Evolutionary conservation across 1,140 invertebrate genomes (phyloP), one percentile per base, ranked within the genome.

Genomic region (Drosophila gunungcola): DNA sequence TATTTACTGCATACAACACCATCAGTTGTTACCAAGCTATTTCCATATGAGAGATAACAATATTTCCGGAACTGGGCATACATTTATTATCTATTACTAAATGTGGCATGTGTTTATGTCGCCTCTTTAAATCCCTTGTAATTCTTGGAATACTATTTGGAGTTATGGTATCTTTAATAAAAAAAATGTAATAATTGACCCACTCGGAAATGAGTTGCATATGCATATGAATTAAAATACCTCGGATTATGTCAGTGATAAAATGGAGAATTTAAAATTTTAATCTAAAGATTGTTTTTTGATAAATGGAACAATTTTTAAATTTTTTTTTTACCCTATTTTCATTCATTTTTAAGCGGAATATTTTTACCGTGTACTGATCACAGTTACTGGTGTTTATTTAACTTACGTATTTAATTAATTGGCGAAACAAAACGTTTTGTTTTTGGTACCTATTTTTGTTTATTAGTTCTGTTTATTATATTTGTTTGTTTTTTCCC

Each of bases 361-460:
- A 45, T 41, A 34, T 61, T 27, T 39, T 55, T 16, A n/a, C 13
- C 32, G 42, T 58, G 32, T 29, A 49, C 16, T 41, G 51, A 69
- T 70, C 49, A n/a, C 41, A 36, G 21, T 16, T 55, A 36, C 55
- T 39, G 13, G 48, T 55, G 29, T 39, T 7, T 16, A 21, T 6
- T 70, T 70, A 56, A 70, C 64, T 70, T 70, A 57, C 67, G 43
- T 70, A 42, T 70, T 70, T 70, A 70, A 70, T 70, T 70, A 70
- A 70, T 70, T 70, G 42, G 42, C 43, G 1, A 21, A 21, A 21
- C 16, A 0, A 21, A 21, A 21, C 16, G 16, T 21, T 21, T 21
- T 21, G 16, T 21, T 21, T 60, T 52, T 60, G 53, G 21, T 57
- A 51, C 48, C 27, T 51, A 60, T 52, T 42, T 58, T 52, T 72